These are phyloP conservation scores for Palaemon carinicauda DNA, from an alignment of 1,140 invertebrate genomes.

Conservation along the genomic window DNA sequence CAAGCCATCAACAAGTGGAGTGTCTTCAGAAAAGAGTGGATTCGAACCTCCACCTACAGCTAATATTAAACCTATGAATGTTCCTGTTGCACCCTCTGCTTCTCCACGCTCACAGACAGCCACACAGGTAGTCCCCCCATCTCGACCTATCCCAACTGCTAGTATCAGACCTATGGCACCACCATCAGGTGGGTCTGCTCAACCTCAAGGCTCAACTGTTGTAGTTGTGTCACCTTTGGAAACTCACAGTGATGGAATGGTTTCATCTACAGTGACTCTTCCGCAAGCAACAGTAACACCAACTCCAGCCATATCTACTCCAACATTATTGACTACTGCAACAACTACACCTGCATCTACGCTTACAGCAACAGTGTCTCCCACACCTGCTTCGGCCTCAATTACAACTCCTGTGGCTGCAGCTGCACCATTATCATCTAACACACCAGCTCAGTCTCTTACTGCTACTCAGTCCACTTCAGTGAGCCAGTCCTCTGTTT, in stretches of 20 bases:
- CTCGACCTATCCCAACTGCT: slow-evolving; percentile 79
- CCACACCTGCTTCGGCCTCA: slow-evolving; percentile 59
- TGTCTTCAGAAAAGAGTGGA: slow-evolving; percentile 74
- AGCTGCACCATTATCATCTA: slow-evolving; percentile 36
- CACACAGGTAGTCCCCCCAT: slow-evolving; percentile 61
- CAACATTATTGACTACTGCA: slow-evolving; percentile 58
- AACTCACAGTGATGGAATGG: slow-evolving; percentile 57
- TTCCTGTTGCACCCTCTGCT: slow-evolving; percentile 66
- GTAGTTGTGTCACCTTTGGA: slow-evolving; percentile 56
- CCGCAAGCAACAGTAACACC: slow-evolving; percentile 59
- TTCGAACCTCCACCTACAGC: slow-evolving; percentile 83
- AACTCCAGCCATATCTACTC: slow-evolving; percentile 41
- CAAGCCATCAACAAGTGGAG: slow-evolving; percentile 60
- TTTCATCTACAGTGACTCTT: slow-evolving; percentile 60
- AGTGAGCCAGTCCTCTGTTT: slow-evolving; percentile 38
- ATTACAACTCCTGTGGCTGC: slow-evolving; percentile 57
- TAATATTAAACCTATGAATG: slow-evolving; percentile 94
- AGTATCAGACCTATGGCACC: slow-evolving; percentile 90
- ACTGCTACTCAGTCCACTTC: slow-evolving; percentile 58
- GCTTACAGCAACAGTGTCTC: slow-evolving; percentile 60
- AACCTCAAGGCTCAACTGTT: slow-evolving; percentile 54
- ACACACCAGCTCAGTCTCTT: slow-evolving; percentile 42
- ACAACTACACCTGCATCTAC: slow-evolving; percentile 55
- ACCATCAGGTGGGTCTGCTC: slow-evolving; percentile 68
- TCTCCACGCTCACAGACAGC: slow-evolving; percentile 64